Evolutionary conservation across 2,888 invertebrate genomes (phyloP).

Genomic region (Hemaris fuciformis): DNA sequence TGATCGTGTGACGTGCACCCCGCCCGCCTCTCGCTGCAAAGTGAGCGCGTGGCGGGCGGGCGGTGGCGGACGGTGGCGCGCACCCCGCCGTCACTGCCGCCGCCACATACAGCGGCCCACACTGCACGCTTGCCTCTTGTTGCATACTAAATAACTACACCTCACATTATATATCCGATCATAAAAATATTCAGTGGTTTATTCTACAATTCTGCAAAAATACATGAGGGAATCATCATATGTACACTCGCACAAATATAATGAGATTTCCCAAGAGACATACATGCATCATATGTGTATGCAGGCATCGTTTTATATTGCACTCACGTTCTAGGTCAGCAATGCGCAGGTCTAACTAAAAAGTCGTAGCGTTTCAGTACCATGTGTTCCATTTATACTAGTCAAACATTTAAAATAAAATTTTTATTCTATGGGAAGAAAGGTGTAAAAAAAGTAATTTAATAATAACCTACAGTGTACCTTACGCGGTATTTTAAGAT

Average conservation of each 20-base stretch:
- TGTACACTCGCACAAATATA: not conserved
- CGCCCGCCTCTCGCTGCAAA: slow-evolving; percentile 63
- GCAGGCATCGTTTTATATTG: slow-evolving; percentile 21
- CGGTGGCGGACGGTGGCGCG: slow-evolving; percentile 60
- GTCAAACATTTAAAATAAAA: no score
- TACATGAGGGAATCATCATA: not conserved
- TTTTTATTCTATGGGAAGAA: no score
- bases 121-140: slow-evolving; percentile 43
- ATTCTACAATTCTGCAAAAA: not conserved
- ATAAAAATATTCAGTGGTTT: not conserved
- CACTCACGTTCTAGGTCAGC: slow-evolving; percentile 38
- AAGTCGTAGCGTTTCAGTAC: slow-evolving; percentile 21
- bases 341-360: slow-evolving; percentile 42
- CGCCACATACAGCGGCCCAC: slow-evolving; percentile 37
- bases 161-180: not conserved
- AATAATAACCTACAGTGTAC: no score
- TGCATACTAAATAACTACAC: not conserved
- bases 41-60: slow-evolving; percentile 74
- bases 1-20: slow-evolving; percentile 58
- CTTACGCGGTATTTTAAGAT: no score
- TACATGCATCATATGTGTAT: not conserved
- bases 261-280: not conserved
- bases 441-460: no score
- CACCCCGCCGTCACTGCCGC: slow-evolving; percentile 69
- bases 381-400: slow-evolving; percentile 20